Conservation (phyloP, 1,140 invertebrate species). For the Neomicropteryx cornuta region DNA sequence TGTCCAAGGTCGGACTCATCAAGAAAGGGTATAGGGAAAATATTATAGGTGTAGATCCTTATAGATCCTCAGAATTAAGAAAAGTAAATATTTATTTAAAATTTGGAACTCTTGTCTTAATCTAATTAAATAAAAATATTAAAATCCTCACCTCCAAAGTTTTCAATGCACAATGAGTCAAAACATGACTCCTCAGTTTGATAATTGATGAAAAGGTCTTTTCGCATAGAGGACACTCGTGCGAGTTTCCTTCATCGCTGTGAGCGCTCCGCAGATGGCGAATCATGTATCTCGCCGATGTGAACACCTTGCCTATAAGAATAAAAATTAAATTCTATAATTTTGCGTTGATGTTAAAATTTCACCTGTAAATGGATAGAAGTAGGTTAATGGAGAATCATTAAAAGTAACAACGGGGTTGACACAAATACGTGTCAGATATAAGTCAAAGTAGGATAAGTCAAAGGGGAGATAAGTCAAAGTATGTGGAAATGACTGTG, state of each 20-base stretch:
- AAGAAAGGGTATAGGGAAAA: too few species aligned
- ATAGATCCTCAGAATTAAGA: too few species aligned
- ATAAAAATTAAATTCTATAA: not conserved
- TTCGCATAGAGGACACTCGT: conserved; percentile 27
- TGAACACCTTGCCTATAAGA: conserved; percentile 27
- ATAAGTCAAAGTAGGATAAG: too few species aligned
- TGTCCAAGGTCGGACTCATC: too few species aligned
- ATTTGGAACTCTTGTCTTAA: too few species aligned
- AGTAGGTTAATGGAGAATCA: conserved; percentile 1
- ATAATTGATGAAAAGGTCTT: conserved; percentile 22
- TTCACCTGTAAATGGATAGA: not conserved
- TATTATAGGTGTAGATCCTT: too few species aligned
- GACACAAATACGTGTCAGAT: too few species aligned
- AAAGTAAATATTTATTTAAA: too few species aligned
- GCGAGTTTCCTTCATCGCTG: conserved; percentile 18
- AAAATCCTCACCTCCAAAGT: conserved; percentile 26
- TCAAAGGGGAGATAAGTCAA: too few species aligned
- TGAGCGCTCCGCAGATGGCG: conserved; percentile 30
- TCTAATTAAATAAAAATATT: too few species aligned
- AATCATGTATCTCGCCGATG: conserved; percentile 33
- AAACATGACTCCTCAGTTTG: conserved; percentile 26
- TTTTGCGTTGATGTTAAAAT: not conserved
- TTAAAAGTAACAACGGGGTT: conserved; percentile 2
- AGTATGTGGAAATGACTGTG: too few species aligned
- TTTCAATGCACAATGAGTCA: conserved; percentile 27